Evolutionary conservation across 2,113 vertebrate genomes (phyloP).

Genomic region (Toxotes jaculatrix): DNA sequence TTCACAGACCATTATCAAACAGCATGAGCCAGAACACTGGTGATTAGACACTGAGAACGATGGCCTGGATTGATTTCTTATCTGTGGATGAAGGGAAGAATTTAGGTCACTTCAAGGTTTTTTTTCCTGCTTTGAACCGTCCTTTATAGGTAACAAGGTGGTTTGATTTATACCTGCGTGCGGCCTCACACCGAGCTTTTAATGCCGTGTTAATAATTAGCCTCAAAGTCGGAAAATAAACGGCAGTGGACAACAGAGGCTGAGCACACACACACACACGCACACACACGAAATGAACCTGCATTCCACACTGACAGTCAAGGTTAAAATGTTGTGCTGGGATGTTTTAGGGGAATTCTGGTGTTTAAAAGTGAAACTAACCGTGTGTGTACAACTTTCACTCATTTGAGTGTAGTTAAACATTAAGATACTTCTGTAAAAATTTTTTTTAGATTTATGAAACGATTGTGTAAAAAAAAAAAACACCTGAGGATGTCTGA

Average conservation of each 20-base stretch:
- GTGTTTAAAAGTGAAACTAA: slow-evolving; percentile 52
- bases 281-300: slow-evolving; percentile 38
- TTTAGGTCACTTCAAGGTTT: slow-evolving; percentile 13
- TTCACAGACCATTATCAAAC: slow-evolving; percentile 71
- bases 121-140: slow-evolving; percentile 17
- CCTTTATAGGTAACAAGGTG: not conserved
- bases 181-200: slow-evolving; percentile 26
- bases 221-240: slow-evolving; percentile 73
- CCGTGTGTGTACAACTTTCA: not conserved
- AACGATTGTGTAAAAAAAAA: not conserved
- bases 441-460: not conserved
- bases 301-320: slow-evolving; percentile 69
- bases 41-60: slow-evolving; percentile 51
- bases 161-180: slow-evolving; percentile 40
- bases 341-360: slow-evolving; percentile 51
- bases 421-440: not conserved
- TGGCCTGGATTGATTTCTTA: slow-evolving; percentile 42
- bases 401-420: not conserved
- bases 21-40: slow-evolving; percentile 65
- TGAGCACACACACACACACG: not conserved
- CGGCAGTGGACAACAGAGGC: slow-evolving; percentile 31
- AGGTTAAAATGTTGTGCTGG: slow-evolving; percentile 59
- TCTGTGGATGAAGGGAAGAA: slow-evolving; percentile 22
- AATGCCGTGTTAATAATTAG: slow-evolving; percentile 76
- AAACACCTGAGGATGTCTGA: not conserved